Evolutionary conservation across 2,888 invertebrate genomes (phyloP).

Genomic region (Diabrotica balteata): DNA sequence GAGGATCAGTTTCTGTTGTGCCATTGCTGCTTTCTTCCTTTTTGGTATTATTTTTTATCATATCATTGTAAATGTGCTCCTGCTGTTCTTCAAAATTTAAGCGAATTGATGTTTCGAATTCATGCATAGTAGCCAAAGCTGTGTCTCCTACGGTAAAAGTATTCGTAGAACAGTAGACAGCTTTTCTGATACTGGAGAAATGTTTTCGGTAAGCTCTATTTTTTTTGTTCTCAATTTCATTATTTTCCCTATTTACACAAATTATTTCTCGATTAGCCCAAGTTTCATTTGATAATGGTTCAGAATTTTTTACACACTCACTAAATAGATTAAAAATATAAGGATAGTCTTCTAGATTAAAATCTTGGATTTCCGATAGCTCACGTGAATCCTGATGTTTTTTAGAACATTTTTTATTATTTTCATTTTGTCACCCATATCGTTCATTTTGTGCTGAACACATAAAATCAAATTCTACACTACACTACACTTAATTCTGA

Average conservation of each 20-base stretch:
- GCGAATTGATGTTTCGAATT: background rate
- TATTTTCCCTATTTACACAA: background rate
- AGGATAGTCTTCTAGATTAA: constrained; percentile 9
- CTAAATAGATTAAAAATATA: background rate
- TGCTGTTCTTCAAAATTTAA: background rate
- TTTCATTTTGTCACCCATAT: no score
- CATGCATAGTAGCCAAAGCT: constrained; percentile 8
- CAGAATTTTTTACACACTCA: no score
- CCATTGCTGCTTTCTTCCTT: background rate
- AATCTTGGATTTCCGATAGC: background rate
- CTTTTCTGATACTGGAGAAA: background rate
- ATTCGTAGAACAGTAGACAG: no score
- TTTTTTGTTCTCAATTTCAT: background rate
- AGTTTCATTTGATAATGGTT: no score
- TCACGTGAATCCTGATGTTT: background rate
- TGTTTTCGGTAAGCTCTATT: background rate
- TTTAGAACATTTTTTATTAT: background rate
- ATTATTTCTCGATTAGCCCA: background rate
- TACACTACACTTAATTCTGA: no score
- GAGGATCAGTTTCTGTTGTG: background rate
- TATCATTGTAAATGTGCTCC: background rate
- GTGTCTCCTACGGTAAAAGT: background rate
- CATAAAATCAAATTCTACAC: no score
- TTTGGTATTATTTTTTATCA: background rate
- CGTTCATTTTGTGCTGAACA: no score